A percentile compares a stretch with the other conserved stretches of the same genome.
Evolutionary conservation across 2,888 invertebrate species (phyloP).

Genomic region (Oscheius sp.): DNA sequence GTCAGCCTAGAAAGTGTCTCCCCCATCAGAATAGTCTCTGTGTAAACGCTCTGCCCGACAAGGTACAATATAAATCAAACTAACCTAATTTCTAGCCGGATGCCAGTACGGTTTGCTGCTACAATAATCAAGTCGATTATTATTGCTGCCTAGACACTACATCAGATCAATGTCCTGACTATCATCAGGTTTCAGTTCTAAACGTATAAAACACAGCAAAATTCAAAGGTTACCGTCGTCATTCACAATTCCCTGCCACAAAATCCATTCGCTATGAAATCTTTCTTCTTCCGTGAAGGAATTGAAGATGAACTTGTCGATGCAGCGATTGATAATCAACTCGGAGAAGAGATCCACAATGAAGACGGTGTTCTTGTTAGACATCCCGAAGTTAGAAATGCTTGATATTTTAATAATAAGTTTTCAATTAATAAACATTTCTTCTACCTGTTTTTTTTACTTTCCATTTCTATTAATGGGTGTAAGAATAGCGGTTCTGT

Average conservation of each 20-base stretch:
- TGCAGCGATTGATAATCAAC: slow-evolving; percentile 30
- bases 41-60: slow-evolving; percentile 67
- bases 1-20: slow-evolving; percentile 66
- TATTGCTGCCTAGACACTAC: slow-evolving; percentile 67
- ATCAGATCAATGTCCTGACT: slow-evolving; percentile 65
- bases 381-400: too few relatives aligned
- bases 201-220: neutral
- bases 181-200: slow-evolving; percentile 52
- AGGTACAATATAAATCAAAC: slow-evolving; percentile 32
- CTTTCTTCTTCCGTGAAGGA: slow-evolving; percentile 68
- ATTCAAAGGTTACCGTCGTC: slow-evolving; percentile 64
- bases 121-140: slow-evolving; percentile 69
- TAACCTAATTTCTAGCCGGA: slow-evolving; percentile 55
- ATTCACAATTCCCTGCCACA: slow-evolving; percentile 69
- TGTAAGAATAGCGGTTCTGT: too few relatives aligned
- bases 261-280: slow-evolving; percentile 63
- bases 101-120: slow-evolving; percentile 68
- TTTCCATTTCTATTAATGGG: too few relatives aligned
- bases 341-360: slow-evolving; percentile 42
- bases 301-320: slow-evolving; percentile 56
- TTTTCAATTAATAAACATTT: too few relatives aligned
- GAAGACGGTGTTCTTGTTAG: slow-evolving; percentile 51
- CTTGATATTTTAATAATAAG: too few relatives aligned
- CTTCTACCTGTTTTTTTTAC: too few relatives aligned
- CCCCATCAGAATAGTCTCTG: slow-evolving; percentile 69